phyloP scores from a whole-genome alignment of 2,113 vertebrate species.

The cattle (Bos taurus) region DNA sequence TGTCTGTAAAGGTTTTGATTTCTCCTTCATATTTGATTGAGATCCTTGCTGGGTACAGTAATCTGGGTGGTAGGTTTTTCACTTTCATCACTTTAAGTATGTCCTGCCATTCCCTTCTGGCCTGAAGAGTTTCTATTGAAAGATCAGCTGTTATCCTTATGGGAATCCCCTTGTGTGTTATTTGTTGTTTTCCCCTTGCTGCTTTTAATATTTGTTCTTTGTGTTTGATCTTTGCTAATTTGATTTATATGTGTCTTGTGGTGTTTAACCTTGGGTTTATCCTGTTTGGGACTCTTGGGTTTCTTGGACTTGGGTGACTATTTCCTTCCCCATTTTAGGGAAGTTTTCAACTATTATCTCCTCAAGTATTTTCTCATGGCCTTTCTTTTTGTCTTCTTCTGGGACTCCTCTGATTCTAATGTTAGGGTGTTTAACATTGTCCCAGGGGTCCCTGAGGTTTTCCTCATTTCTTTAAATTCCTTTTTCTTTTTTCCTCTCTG shows the following conservation, averaged over 20 bases:
- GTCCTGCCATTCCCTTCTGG: background rate
- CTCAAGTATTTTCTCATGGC: background rate
- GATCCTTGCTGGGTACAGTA: background rate
- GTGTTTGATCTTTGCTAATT: background rate
- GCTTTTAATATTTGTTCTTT: background rate
- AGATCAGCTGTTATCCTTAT: background rate
- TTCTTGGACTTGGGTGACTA: background rate
- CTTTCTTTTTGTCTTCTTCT: background rate
- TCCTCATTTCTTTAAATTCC: background rate
- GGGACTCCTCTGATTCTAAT: background rate
- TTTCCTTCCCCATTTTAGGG: background rate
- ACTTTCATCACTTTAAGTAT: background rate
- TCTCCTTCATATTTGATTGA: background rate
- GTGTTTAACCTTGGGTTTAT: background rate
- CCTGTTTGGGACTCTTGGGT: background rate
- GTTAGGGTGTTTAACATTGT: background rate
- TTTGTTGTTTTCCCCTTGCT: background rate
- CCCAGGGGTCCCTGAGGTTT: background rate
- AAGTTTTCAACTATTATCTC: background rate
- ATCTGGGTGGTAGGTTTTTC: background rate
- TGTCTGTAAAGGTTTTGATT: background rate
- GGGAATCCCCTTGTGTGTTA: background rate
- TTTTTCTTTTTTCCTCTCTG: background rate
- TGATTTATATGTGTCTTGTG: background rate
- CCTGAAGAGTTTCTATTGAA: background rate